Percentiles rank a stretch among this genome's conserved stretches.
These are phyloP conservation scores for Jaculus jaculus DNA, from an alignment of 2,113 vertebrate species.

Conservation along the genomic window DNA sequence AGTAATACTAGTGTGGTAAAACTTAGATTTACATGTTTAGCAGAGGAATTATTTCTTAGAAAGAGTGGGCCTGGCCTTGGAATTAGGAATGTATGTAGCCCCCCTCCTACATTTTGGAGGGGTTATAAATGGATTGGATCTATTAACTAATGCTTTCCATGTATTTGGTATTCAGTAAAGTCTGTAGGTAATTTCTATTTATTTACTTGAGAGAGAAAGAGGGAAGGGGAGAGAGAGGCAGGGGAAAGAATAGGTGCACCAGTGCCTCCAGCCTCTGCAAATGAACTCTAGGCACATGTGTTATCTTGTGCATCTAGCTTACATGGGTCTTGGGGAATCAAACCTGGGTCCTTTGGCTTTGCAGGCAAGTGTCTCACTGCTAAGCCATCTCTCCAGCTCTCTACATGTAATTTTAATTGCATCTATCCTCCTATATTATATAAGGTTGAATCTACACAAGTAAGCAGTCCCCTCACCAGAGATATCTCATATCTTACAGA, in stretches of 20 bases:
- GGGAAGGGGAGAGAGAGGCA: too few species aligned
- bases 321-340: too few species aligned
- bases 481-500: slow-evolving; percentile 48
- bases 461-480: not conserved
- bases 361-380: too few species aligned
- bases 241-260: too few species aligned
- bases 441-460: not conserved
- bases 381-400: not conserved
- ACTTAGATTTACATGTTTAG: slow-evolving; percentile 33
- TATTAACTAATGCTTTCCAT: not conserved
- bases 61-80: slow-evolving; percentile 29
- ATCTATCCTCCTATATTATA: not conserved
- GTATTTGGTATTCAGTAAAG: slow-evolving; percentile 44
- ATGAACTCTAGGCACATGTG: too few species aligned
- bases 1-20: slow-evolving; percentile 25
- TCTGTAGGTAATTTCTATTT: not conserved
- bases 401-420: not conserved
- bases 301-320: too few species aligned
- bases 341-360: too few species aligned
- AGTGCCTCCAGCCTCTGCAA: too few species aligned
- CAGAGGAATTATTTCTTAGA: slow-evolving; percentile 40
- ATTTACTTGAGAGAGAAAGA: too few species aligned
- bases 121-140: not conserved
- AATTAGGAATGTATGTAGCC: not conserved
- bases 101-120: not conserved